Evolutionary conservation across 2,113 vertebrate species (phyloP).

Genomic region (Callionymus lyra): DNA sequence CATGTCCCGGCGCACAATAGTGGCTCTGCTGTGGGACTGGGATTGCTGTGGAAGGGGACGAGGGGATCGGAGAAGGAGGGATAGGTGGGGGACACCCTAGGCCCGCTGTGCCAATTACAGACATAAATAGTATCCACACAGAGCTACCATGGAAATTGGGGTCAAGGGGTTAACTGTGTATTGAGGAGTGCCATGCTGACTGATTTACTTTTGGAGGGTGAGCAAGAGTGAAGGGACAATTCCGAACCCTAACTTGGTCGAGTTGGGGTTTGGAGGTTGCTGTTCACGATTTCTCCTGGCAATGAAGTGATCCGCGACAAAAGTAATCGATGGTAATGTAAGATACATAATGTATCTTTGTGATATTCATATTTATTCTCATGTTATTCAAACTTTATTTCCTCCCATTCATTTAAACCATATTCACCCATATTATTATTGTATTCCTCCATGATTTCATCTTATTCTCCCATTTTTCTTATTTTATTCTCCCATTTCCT

Average conservation of each 20-base stretch:
- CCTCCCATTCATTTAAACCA: too few species aligned
- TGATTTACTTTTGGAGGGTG: constrained; percentile 11
- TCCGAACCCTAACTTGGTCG: too few species aligned
- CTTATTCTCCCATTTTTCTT: too few species aligned
- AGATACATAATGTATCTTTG: too few species aligned
- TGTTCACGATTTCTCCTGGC: too few species aligned
- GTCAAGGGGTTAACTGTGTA: constrained; percentile 55
- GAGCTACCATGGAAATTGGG: constrained; percentile 44
- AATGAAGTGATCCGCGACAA: too few species aligned
- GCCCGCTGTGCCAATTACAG: constrained; percentile 46
- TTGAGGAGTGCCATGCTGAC: constrained; percentile 20
- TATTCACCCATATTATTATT: too few species aligned
- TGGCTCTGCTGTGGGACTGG: constrained; percentile 42
- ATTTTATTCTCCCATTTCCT: too few species aligned
- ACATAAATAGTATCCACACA: constrained; percentile 56
- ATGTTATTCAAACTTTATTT: too few species aligned
- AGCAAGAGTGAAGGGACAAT: constrained; percentile 8
- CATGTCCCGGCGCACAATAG: constrained; percentile 56
- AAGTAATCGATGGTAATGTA: too few species aligned
- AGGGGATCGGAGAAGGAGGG: constrained; percentile 4
- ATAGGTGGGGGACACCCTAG: constrained; percentile 19
- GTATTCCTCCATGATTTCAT: too few species aligned
- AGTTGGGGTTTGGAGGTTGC: neutral
- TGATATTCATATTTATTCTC: too few species aligned
- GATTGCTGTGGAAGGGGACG: constrained; percentile 27